Evolutionary conservation across 1,140 invertebrate genomes (phyloP), one percentile per base, ranked within the genome.

Genomic region (Drosophila sp.): DNA sequence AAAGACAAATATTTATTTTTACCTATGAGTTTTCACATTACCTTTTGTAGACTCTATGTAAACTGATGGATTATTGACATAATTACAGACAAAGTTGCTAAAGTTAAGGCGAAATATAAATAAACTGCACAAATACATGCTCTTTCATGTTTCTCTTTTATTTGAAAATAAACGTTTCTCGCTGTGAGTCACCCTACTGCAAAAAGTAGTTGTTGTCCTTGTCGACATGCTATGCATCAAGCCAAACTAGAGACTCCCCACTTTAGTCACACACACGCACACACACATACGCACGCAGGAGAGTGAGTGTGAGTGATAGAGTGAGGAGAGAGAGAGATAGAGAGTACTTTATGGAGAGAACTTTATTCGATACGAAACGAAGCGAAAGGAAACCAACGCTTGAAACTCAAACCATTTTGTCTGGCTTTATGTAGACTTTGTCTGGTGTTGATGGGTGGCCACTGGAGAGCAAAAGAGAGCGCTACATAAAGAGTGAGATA

Each of bases 381-480:
- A 40, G 41, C 16, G 53, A 56, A 56, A 56, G 53, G 46, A 67
- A 59, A 43, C 29, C 21, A 41, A 25, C 54, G 38, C 34, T 41
- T 38, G 36, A 13, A 67, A 53, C 70, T 45, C 70, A 67, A 61
- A 72, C 73, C 51, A n/a, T 43, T 67, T 41, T 38, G 72, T 46
- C 66, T 54, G 66, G 27, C 50, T 34, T 56, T 41, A 66, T 72
- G 73, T 36, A 76, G 73, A 76, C 73, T 76, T 73, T 69, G 71
- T 53, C 43, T 48, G 74, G 43, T 62, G 71, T 54, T 72, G 74
- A 67, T 72, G 70, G 45, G 32, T 45, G 34, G 13, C 48, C 57
- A 32, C 53, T 29, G 51, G 27, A 21, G 51, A 29, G 56, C 25
- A 56, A 21, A 32, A 71, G 54, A 64, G 46, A 56, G 45, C 50